Percentiles rank a stretch among this genome's conserved stretches.
phyloP scores from a whole-genome alignment of 2,888 invertebrate genomes.

The Panopea generosa region DNA sequence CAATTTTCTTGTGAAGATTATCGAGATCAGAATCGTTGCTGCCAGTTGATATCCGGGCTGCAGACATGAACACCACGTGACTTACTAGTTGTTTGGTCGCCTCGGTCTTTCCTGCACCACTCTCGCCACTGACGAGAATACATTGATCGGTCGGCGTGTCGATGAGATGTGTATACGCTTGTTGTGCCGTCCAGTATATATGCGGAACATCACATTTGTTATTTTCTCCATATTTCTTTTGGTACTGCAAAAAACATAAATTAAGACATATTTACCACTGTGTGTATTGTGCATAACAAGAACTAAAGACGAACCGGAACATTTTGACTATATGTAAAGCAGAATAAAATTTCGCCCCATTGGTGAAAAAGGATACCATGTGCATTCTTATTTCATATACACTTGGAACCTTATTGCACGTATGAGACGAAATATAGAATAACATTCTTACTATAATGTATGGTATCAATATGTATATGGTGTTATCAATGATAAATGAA shows the following conservation, averaged over 20 bases:
- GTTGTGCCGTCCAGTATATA: constrained; percentile 6
- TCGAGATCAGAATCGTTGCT: neutral
- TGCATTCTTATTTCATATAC: too few relatives aligned
- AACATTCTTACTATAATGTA: too few relatives aligned
- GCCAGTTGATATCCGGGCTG: constrained; percentile 19
- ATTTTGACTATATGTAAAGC: too few relatives aligned
- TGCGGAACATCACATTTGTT: neutral
- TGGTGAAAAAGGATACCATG: too few relatives aligned
- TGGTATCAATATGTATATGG: too few relatives aligned
- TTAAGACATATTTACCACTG: too few relatives aligned
- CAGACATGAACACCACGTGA: constrained; percentile 75
- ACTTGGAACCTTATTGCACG: too few relatives aligned
- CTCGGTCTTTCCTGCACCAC: constrained; percentile 82
- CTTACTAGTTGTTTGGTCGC: constrained; percentile 79
- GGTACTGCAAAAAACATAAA: constrained; percentile 2
- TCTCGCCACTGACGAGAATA: constrained; percentile 80
- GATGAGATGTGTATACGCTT: neutral
- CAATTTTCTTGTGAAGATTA: constrained; percentile 7
- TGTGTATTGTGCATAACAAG: too few relatives aligned
- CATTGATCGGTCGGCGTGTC: constrained; percentile 67
- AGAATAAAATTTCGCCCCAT: too few relatives aligned
- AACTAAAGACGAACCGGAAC: too few relatives aligned
- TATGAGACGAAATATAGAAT: too few relatives aligned
- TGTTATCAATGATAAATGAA: too few relatives aligned
- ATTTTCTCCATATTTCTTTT: neutral